phyloP scores from a whole-genome alignment of 2,797 vertebrate species.

The Thunnus albacares region DNA sequence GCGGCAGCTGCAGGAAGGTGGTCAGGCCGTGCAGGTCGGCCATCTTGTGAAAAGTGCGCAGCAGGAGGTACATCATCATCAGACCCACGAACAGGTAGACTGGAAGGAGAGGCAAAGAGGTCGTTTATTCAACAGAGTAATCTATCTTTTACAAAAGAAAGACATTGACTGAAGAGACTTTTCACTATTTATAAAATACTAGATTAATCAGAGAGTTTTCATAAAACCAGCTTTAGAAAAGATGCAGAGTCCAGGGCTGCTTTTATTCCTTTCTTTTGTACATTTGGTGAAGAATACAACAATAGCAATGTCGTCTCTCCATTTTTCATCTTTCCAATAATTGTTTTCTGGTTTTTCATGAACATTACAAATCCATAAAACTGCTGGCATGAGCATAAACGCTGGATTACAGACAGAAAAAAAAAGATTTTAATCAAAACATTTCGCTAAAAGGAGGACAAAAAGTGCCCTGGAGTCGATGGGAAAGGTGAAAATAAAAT shows the following conservation, averaged over 20 bases:
- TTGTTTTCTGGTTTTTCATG: not conserved
- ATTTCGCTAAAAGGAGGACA: not conserved
- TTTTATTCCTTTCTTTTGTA: not conserved
- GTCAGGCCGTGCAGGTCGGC: constrained; percentile 88
- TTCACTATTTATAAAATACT: not conserved
- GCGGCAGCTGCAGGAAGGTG: constrained; percentile 83
- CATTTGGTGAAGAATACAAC: not conserved
- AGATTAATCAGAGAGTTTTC: not conserved
- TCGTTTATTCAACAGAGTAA: not conserved
- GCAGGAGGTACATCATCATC: constrained; percentile 90
- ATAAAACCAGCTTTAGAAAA: not conserved
- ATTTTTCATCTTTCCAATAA: too few species aligned
- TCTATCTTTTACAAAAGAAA: not conserved
- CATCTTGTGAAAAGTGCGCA: constrained; percentile 90
- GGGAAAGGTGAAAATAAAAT: not conserved
- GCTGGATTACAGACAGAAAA: not conserved
- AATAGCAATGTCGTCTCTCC: not conserved
- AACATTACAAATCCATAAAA: not conserved
- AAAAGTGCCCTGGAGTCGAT: not conserved
- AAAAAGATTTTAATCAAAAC: not conserved
- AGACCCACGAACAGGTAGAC: constrained; percentile 88
- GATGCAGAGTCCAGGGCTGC: not conserved
- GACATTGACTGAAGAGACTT: not conserved
- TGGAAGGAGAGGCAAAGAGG: constrained; percentile 49
- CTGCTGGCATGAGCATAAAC: not conserved